Evolutionary conservation across 2,888 invertebrate species (phyloP).

Genomic region (Crocallis elinguaria): DNA sequence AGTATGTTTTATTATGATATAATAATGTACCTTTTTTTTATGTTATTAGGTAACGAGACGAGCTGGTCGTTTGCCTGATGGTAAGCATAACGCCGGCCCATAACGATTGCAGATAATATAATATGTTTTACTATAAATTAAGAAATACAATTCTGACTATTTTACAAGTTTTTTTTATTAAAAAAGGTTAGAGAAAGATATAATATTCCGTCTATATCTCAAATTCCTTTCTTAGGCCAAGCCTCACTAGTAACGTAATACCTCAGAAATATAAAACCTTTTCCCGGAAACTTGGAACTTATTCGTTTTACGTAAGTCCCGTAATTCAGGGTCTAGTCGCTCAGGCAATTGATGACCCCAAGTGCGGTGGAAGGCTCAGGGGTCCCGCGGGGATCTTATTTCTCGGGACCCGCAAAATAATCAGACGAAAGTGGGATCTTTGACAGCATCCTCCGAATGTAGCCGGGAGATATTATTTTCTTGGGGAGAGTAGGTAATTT

Average conservation of each 20-base stretch:
- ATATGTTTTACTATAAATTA: too few species aligned
- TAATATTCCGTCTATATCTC: too few species aligned
- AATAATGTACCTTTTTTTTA: too few species aligned
- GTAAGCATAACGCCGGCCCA: too few species aligned
- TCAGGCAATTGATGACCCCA: conserved; percentile 16
- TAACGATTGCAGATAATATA: too few species aligned
- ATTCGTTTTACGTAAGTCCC: conserved; percentile 17
- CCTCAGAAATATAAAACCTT: conserved; percentile 9
- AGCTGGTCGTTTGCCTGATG: too few species aligned
- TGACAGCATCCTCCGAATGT: conserved; percentile 4
- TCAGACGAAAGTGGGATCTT: conserved; percentile 18
- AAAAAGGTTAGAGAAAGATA: too few species aligned
- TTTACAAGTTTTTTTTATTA: too few species aligned
- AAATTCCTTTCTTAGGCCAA: background rate
- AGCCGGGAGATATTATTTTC: conserved; percentile 8
- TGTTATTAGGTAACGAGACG: too few species aligned
- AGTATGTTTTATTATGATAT: too few species aligned
- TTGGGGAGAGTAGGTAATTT: background rate
- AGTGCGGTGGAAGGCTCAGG: conserved; percentile 14
- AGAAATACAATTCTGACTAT: too few species aligned
- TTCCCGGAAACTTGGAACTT: conserved; percentile 2
- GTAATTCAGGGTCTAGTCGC: conserved; percentile 8
- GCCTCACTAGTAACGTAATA: background rate
- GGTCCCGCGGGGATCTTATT: conserved; percentile 14
- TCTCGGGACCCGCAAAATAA: conserved; percentile 18